These are phyloP conservation scores for Melieria picta DNA, from an alignment of 2,888 invertebrate species.

Conservation along the genomic window DNA sequence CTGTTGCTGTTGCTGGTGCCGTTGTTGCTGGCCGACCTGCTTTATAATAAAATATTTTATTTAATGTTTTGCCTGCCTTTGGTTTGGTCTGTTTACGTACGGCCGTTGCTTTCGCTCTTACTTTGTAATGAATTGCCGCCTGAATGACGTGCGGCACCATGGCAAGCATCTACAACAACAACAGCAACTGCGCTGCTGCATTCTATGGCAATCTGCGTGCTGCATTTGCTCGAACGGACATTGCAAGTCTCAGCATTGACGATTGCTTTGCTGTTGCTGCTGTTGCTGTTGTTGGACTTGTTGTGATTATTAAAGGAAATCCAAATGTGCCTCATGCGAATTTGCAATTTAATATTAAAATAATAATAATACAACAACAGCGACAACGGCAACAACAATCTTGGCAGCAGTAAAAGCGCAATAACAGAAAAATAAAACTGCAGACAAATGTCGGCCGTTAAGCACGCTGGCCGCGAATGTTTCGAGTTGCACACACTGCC, in stretches of 20 bases:
- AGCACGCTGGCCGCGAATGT: background rate
- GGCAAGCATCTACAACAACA: background rate
- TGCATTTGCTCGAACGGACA: slow-evolving; percentile 9
- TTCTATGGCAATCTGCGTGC: background rate
- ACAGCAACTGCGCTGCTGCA: background rate
- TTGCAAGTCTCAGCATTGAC: background rate
- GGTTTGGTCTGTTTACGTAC: no score
- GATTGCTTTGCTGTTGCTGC: background rate
- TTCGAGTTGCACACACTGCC: slow-evolving; percentile 4
- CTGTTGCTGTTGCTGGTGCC: background rate
- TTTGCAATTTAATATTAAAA: slow-evolving; percentile 30
- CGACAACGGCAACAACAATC: slow-evolving; percentile 12
- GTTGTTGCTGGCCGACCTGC: slow-evolving; percentile 3
- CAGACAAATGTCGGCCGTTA: background rate
- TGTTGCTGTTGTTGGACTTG: background rate
- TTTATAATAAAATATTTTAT: slow-evolving; percentile 31
- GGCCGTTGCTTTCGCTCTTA: no score
- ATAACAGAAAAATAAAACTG: slow-evolving; percentile 8
- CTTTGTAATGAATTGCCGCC: background rate
- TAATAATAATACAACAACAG: slow-evolving; percentile 21
- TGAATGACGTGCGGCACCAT: background rate
- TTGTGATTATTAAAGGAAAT: slow-evolving; percentile 19
- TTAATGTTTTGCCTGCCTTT: slow-evolving; percentile 16
- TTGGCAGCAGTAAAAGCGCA: slow-evolving; percentile 15
- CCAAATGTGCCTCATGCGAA: slow-evolving; percentile 16